Conservation (phyloP, 2,797 vertebrate species). For the Oreochromis grahami region DNA sequence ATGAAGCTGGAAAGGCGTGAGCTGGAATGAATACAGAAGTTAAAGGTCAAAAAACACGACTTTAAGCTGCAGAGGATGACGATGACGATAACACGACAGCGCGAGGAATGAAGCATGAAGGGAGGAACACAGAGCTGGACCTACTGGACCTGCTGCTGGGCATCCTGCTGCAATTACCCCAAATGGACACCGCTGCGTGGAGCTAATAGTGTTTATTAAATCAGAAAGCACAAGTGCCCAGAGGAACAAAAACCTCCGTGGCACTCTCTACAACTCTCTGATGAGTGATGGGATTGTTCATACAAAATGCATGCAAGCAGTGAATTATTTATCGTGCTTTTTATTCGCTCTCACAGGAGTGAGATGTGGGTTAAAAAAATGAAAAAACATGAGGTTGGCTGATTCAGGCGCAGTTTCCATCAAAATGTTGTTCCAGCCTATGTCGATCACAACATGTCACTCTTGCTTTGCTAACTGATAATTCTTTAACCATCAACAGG, state of each 20-base stretch:
- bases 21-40: constrained; percentile 55
- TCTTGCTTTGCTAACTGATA: not conserved
- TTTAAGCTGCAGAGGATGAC: constrained; percentile 5
- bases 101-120: not conserved
- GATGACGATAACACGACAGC: not conserved
- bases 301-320: constrained; percentile 63
- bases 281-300: constrained; percentile 54
- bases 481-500: not conserved
- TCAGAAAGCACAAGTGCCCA: not conserved
- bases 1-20: constrained; percentile 33
- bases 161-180: not conserved
- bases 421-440: not conserved
- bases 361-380: constrained; percentile 29
- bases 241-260: not conserved
- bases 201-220: not conserved
- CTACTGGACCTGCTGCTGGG: not conserved
- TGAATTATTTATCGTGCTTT: constrained; percentile 72
- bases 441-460: not conserved
- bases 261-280: constrained; percentile 11
- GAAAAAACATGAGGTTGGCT: constrained; percentile 37
- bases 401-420: constrained; percentile 35
- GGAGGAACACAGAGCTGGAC: not conserved
- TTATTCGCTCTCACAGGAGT: constrained; percentile 44
- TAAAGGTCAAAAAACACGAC: constrained; percentile 50
- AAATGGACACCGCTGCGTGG: not conserved